Evolutionary conservation across 2,113 vertebrate species (phyloP).

Genomic region (Cynocephalus volans): DNA sequence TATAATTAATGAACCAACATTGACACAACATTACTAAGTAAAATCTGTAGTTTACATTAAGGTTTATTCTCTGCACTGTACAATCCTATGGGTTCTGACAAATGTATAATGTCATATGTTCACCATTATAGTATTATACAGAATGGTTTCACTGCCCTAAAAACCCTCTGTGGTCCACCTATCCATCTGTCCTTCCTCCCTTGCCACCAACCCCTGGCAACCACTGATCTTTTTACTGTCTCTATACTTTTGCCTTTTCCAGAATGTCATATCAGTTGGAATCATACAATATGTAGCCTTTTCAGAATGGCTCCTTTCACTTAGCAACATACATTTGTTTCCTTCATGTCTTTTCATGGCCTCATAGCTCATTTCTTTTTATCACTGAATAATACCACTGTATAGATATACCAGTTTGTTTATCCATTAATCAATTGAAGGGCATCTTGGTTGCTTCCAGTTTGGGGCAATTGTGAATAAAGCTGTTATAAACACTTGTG

Average conservation of each 20-base stretch:
- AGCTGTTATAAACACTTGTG: background rate
- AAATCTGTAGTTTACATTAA: background rate
- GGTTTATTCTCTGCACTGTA: background rate
- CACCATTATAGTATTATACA: background rate
- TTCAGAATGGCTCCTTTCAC: background rate
- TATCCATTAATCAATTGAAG: background rate
- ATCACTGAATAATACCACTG: background rate
- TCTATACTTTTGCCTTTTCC: slow-evolving; percentile 29
- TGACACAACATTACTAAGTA: background rate
- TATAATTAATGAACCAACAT: background rate
- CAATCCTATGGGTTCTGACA: background rate
- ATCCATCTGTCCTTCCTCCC: background rate
- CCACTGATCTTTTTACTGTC: background rate
- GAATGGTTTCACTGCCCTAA: background rate
- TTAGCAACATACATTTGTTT: slow-evolving; percentile 11
- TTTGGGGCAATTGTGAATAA: background rate
- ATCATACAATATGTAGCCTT: background rate
- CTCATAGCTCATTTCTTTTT: slow-evolving; percentile 17
- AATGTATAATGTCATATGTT: background rate
- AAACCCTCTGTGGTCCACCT: background rate
- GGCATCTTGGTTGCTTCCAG: background rate
- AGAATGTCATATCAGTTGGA: background rate
- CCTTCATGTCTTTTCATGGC: background rate
- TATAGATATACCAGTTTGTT: background rate
- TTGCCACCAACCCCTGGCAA: background rate